phyloP scores from a whole-genome alignment of 2,888 invertebrate genomes.

The Dasysyrphus tricinctus region DNA sequence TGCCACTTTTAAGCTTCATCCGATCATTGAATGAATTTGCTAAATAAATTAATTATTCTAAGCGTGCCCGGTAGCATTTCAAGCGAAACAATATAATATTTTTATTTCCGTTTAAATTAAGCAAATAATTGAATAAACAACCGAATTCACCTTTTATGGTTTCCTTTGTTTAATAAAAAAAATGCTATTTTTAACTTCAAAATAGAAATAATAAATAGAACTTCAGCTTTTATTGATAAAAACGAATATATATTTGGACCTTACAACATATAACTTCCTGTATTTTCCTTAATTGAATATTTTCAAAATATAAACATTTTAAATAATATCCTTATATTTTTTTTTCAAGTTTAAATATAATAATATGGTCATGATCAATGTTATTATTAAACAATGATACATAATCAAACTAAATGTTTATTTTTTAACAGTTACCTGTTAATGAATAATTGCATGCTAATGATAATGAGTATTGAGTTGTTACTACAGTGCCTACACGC shows the following conservation, averaged over 20 bases:
- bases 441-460: no score
- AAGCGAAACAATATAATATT: background rate
- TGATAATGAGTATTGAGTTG: no score
- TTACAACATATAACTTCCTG: background rate
- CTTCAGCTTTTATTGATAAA: background rate
- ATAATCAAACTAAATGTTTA: no score
- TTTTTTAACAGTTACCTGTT: no score
- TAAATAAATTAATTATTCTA: background rate
- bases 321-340: background rate
- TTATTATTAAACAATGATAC: no score
- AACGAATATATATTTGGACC: background rate
- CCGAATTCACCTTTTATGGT: background rate
- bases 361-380: no score
- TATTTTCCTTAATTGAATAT: background rate
- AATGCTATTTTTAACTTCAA: background rate
- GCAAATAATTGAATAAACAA: background rate
- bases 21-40: background rate
- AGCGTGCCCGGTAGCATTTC: background rate
- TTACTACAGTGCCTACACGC: no score
- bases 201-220: background rate
- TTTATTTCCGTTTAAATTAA: background rate
- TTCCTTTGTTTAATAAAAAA: slow-evolving; percentile 7
- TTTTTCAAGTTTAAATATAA: no score
- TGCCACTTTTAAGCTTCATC: background rate
- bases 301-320: background rate